These are phyloP conservation scores for Martes martes DNA, from an alignment of 2,113 vertebrate genomes.

Conservation along the genomic window DNA sequence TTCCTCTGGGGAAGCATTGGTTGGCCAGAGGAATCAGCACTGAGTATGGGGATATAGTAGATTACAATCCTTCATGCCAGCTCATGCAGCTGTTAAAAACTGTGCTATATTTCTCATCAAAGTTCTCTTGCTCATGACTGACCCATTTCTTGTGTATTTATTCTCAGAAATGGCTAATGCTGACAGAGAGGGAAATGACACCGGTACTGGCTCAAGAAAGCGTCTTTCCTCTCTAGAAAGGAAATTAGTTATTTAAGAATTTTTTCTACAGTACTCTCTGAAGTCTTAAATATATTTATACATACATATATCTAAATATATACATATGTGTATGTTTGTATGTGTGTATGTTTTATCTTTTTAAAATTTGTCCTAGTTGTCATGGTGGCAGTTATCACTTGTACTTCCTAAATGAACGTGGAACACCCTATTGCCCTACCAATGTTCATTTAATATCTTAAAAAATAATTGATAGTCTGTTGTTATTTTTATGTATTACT, in stretches of 20 bases:
- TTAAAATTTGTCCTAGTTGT: not conserved
- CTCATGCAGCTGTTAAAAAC: not conserved
- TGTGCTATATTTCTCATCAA: not conserved
- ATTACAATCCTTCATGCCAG: not conserved
- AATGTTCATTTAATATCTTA: not conserved
- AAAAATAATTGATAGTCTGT: not conserved
- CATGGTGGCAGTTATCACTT: not conserved
- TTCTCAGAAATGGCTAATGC: not conserved
- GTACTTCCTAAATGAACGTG: not conserved
- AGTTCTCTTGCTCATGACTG: not conserved
- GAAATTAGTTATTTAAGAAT: not conserved
- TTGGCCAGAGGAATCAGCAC: not conserved
- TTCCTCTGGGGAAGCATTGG: not conserved
- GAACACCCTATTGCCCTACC: not conserved
- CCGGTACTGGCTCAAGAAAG: not conserved
- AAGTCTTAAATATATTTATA: not conserved
- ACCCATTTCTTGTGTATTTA: not conserved
- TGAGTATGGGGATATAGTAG: not conserved
- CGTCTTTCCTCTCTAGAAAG: not conserved
- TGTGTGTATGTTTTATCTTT: not conserved
- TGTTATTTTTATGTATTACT: not conserved
- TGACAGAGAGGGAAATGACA: not conserved
- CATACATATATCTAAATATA: not conserved
- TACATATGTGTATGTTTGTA: not conserved
- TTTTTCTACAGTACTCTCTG: not conserved